phyloP scores from a whole-genome alignment of 2,888 invertebrate species.

The Euclidia mi region DNA sequence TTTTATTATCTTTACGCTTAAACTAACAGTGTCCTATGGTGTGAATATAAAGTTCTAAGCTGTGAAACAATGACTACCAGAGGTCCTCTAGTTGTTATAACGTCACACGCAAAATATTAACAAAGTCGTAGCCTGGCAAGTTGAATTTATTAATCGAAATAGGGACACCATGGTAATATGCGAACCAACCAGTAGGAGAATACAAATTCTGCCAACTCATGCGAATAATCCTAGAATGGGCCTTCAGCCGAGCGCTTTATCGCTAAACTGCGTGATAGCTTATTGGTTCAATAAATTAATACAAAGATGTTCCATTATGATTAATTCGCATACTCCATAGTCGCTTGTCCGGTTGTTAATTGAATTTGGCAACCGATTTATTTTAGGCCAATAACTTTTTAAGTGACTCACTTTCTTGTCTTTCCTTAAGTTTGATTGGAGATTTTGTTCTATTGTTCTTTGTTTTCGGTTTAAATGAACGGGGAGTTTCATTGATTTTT shows the following conservation, averaged over 20 bases:
- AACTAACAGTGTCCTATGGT: too few relatives aligned
- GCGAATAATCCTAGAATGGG: too few relatives aligned
- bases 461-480: not conserved
- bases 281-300: slow-evolving; percentile 25
- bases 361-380: slow-evolving; percentile 13
- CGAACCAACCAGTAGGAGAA: too few relatives aligned
- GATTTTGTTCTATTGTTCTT: not conserved
- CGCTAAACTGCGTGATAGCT: slow-evolving; percentile 12
- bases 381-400: slow-evolving; percentile 12
- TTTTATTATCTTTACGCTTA: too few relatives aligned
- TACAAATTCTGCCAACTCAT: too few relatives aligned
- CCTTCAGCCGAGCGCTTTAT: slow-evolving; percentile 9
- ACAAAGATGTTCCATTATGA: slow-evolving; percentile 26
- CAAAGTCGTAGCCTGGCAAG: too few relatives aligned
- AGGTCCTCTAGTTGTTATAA: too few relatives aligned
- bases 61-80: too few relatives aligned
- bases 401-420: slow-evolving; percentile 9
- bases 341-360: slow-evolving; percentile 21
- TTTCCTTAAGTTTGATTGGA: slow-evolving; percentile 6
- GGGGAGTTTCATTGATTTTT: not conserved
- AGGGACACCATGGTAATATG: too few relatives aligned
- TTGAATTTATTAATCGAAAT: too few relatives aligned
- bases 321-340: slow-evolving; percentile 19
- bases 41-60: too few relatives aligned
- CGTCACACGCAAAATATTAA: too few relatives aligned